Base-by-base conservation (phyloP, 2,888 invertebrate genomes). In the Patella pellucida region DNA sequence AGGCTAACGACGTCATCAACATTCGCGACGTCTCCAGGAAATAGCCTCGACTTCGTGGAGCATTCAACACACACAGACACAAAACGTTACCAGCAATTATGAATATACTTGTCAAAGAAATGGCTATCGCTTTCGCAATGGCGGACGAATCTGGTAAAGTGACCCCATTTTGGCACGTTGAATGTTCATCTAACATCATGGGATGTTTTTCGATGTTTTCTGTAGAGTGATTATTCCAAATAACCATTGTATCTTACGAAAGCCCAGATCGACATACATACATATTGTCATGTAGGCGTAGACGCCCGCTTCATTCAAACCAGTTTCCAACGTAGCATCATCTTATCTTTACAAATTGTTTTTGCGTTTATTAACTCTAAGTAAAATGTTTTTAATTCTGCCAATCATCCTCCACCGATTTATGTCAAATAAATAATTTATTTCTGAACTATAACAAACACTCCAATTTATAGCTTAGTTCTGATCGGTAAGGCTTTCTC, bases 1-100 rank as follows among this genome's bases (percentile, higher is more conserved):
- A 80, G 14, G 78, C 78, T 70, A 82, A 68, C 27, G 82, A 82
- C 68, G 79, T 82, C 81, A 82, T 82, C 31, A 79, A 76, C 50
- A 78, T 76, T 19, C 82, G 75, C 9, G 80, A 78, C 54, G 78
- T 72, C 73, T 79, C 80, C 71, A 78, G 41, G 62, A 82, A 80
- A 62, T 79, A 74, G 52, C 76, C 75, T 50, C 79, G 51, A 12
- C 76, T 80, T 50, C 69, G 69, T 2, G 68, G 72, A 68, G 76
- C 78, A 67, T 80, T 81, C 50, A 82, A 78, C 14, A 82, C 82
- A 27, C 80, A 67, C 4, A 81, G 73, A 56, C 79, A 80, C 50
- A 78, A 75, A 5, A 80, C 52, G 52, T 82, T 82, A 7, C 80
- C 82, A 2, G 78, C 68, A 16, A 81, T 73, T 41, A 81, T 80